Conservation (phyloP, 2,797 vertebrate species). For the Typhlichthys subterraneus region DNA sequence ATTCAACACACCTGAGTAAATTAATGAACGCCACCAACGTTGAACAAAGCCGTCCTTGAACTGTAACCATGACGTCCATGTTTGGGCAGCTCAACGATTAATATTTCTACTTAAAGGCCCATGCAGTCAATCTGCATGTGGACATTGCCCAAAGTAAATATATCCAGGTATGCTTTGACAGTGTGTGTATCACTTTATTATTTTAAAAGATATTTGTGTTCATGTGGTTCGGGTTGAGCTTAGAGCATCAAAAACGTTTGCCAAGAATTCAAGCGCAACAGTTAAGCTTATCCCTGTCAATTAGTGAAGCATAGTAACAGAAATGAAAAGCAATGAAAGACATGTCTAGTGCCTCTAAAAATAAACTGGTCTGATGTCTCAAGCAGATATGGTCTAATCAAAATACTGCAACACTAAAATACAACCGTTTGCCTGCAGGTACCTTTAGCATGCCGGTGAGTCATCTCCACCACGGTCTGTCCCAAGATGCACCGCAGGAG, state of each 20-base stretch:
- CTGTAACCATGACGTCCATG: constrained; percentile 51
- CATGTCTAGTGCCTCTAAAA: constrained; percentile 25
- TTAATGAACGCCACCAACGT: constrained; percentile 50
- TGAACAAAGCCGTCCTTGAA: constrained; percentile 55
- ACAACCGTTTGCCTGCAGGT: constrained; percentile 35
- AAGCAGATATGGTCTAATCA: constrained; percentile 37
- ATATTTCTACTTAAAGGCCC: constrained; percentile 22
- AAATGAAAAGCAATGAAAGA: constrained; percentile 18
- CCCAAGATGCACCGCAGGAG: constrained; percentile 17
- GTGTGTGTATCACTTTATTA: constrained; percentile 3
- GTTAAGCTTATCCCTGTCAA: not conserved
- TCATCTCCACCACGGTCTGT: constrained; percentile 31
- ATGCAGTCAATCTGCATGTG: constrained; percentile 24
- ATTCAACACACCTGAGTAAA: constrained; percentile 72
- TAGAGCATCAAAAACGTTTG: constrained; percentile 8
- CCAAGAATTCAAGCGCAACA: not conserved
- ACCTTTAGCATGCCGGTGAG: constrained; percentile 40
- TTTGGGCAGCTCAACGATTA: constrained; percentile 16
- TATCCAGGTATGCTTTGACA: no score
- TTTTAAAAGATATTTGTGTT: constrained; percentile 18
- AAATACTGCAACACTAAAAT: constrained; percentile 42
- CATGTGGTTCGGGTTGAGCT: constrained; percentile 6
- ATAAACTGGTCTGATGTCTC: constrained; percentile 42
- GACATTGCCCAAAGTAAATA: constrained; percentile 35
- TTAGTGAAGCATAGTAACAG: constrained; percentile 7